Evolutionary conservation across 1,140 invertebrate genomes (phyloP), one percentile per base, ranked within the genome.

Genomic region (Andricus grossulariae): DNA sequence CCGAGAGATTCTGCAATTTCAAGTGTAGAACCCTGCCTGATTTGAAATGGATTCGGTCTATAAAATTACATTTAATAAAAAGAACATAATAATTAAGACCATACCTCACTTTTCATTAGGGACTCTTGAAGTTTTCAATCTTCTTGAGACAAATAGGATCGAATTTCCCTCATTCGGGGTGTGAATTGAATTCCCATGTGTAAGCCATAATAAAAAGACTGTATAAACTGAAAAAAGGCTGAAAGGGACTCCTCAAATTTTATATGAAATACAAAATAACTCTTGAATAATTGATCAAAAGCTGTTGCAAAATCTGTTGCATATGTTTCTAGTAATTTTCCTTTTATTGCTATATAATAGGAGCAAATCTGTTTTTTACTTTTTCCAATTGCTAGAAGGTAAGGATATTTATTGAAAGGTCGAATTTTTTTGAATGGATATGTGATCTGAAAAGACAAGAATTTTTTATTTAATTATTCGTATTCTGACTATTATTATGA

Each of bases 251-350:
- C 50, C 1, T 79, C 78, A 18, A 75, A 79, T 16, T 19, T 55
- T 2, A 51, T 13, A 18, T 76, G n/a, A 39, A 79, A 75, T 18
- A 79, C 78, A 15, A 50, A 75, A 50, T 79, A 73, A 19, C 51
- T 39, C 11, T 79, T 79, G 50, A 79, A 79, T 66, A 79, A 73
- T 50, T 74, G 73, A 50, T 79, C 78, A 21, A 79, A 79, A 0
- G 78, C 78, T 19, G 49, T 71, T 8, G 7, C 32, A 25, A 74
- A 79, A 51, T 74, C 50, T 49, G 71, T 73, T 25, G 74, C 71
- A 8, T 79, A 55, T 49, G 72, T 79, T 5, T 71, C 66, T 4
- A 79, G 49, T 13, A 76, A 54, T 49, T 73, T 73, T 18, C 51
- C 60, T 21, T 70, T 50, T 8, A 79, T 16, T 13, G 45, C 50